phyloP scores from a whole-genome alignment of 2,113 vertebrate species.

The Myotis yumanensis region DNA sequence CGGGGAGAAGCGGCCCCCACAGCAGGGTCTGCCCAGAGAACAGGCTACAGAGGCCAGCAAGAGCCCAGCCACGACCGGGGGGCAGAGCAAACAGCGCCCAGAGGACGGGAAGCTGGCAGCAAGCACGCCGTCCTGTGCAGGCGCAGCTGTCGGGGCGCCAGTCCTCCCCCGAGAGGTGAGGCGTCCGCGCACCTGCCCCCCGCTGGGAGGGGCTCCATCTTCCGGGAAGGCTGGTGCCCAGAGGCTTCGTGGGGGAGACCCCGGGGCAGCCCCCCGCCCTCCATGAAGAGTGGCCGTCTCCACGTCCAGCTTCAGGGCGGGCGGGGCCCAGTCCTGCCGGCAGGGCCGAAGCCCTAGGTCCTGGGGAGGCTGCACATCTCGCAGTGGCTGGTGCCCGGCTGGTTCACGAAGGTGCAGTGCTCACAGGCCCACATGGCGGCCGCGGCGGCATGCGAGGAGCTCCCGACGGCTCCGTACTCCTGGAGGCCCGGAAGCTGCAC shows the following conservation, averaged over 20 bases:
- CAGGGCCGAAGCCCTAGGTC: conserved; percentile 81
- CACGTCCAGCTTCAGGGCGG: conserved; percentile 58
- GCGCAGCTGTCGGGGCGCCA: background rate
- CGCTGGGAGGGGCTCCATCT: background rate
- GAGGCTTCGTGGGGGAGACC: conserved; percentile 32
- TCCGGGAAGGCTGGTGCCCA: background rate
- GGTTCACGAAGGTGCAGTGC: conserved; percentile 99
- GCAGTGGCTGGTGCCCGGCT: conserved; percentile 96
- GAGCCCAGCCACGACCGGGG: background rate
- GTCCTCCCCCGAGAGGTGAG: background rate
- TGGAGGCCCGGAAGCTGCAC: conserved; percentile 91
- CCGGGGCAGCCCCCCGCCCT: conserved; percentile 6
- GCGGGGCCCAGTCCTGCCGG: conserved; percentile 37
- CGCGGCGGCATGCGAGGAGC: conserved; percentile 84
- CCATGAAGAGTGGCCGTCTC: background rate
- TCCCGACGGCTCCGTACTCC: conserved; percentile 91
- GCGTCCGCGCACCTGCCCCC: background rate
- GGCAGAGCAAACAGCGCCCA: background rate
- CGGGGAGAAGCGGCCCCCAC: background rate
- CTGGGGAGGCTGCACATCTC: conserved; percentile 99
- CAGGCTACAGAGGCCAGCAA: background rate
- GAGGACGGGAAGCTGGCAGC: background rate
- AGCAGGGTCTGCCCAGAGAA: background rate
- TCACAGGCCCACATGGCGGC: conserved; percentile 96
- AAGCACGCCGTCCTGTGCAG: background rate